Conservation (phyloP, 2,888 invertebrate species). For the Ennomos fuscantarius region DNA sequence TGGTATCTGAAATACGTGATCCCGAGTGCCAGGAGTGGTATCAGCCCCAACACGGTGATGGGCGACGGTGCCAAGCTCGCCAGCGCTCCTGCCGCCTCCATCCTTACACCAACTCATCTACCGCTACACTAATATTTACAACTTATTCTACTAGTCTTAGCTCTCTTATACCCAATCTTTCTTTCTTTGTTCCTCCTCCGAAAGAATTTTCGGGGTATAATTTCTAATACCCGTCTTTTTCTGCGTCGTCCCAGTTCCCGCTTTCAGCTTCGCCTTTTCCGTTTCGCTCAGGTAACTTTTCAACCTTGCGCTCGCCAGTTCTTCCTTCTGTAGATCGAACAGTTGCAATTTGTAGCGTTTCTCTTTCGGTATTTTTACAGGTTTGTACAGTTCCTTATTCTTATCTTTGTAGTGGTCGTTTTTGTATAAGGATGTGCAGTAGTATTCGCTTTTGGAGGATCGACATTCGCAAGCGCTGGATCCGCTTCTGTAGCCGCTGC, state of each 20-base stretch:
- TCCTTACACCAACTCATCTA: slow-evolving; percentile 73
- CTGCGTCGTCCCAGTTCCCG: slow-evolving; percentile 57
- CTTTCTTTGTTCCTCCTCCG: slow-evolving; percentile 82
- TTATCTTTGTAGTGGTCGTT: slow-evolving; percentile 80
- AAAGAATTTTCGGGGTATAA: slow-evolving; percentile 89
- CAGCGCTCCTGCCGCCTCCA: slow-evolving; percentile 82
- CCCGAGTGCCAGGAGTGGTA: slow-evolving; percentile 93
- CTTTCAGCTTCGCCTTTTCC: slow-evolving; percentile 77
- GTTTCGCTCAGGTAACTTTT: slow-evolving; percentile 70
- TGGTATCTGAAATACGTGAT: slow-evolving; percentile 92
- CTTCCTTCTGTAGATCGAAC: slow-evolving; percentile 71
- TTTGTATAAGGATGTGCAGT: slow-evolving; percentile 78
- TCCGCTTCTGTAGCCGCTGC: slow-evolving; percentile 78
- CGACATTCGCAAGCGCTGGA: slow-evolving; percentile 77
- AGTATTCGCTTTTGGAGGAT: slow-evolving; percentile 74
- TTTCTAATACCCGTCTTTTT: slow-evolving; percentile 88
- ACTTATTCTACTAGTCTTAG: slow-evolving; percentile 74
- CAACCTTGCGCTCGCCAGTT: slow-evolving; percentile 63
- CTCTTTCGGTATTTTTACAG: slow-evolving; percentile 79
- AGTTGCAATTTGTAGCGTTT: slow-evolving; percentile 75
- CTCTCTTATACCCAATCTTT: slow-evolving; percentile 87
- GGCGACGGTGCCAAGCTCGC: slow-evolving; percentile 86
- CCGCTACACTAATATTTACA: slow-evolving; percentile 78
- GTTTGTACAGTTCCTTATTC: slow-evolving; percentile 80
- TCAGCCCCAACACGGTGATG: slow-evolving; percentile 89